These are phyloP conservation scores for Bradypodion pumilum DNA, from an alignment of 2,797 vertebrate genomes.

Conservation along the genomic window DNA sequence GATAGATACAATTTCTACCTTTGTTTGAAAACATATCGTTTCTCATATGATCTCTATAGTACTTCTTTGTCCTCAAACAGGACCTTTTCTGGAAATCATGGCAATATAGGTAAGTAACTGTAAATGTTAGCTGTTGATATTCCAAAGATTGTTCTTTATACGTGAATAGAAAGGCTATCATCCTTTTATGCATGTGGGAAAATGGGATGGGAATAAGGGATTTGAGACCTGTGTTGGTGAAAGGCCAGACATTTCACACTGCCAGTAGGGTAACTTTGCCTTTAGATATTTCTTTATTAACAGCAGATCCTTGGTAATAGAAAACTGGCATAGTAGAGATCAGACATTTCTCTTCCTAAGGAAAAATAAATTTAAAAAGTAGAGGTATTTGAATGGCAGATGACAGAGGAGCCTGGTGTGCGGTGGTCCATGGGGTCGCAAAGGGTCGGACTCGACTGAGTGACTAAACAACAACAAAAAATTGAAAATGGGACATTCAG, in stretches of 20 bases:
- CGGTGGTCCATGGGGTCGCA: too few species aligned
- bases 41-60: background rate
- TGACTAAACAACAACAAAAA: background rate
- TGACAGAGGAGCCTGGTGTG: too few species aligned
- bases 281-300: background rate
- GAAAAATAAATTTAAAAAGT: too few species aligned
- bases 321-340: background rate
- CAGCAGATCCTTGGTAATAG: background rate
- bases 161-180: too few species aligned
- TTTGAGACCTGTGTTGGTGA: background rate
- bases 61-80: slow-evolving; percentile 47
- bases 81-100: slow-evolving; percentile 66
- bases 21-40: background rate
- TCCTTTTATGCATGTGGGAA: background rate
- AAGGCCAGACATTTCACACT: background rate
- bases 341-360: too few species aligned
- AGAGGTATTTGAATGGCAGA: background rate
- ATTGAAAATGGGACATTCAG: background rate
- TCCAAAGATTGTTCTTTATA: background rate
- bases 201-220: background rate
- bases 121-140: background rate
- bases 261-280: background rate
- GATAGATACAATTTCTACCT: background rate
- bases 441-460: background rate
- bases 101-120: slow-evolving; percentile 70